Conservation (phyloP, 2,113 vertebrate genomes). For the Pteropus alecto region DNA sequence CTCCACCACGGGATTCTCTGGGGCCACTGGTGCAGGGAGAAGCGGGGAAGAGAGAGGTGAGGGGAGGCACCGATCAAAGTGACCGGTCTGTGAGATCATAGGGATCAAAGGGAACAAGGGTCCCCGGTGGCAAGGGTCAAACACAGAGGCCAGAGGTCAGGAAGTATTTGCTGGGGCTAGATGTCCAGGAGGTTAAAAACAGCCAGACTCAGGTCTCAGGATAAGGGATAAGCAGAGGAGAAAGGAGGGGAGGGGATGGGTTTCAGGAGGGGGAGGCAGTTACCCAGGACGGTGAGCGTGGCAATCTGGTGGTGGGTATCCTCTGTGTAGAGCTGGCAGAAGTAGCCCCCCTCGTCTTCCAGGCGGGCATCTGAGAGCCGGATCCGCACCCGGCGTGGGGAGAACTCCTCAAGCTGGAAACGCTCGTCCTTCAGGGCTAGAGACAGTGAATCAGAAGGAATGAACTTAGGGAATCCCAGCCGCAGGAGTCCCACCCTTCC, state of each 20-base stretch:
- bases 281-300: constrained; percentile 88
- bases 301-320: constrained; percentile 94
- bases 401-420: constrained; percentile 93
- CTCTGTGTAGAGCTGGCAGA: constrained; percentile 95
- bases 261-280: neutral
- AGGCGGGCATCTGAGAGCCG: constrained; percentile 90
- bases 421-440: constrained; percentile 93
- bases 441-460: neutral
- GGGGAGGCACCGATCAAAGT: neutral
- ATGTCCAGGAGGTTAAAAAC: neutral
- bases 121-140: neutral
- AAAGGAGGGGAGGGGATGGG: too few species aligned
- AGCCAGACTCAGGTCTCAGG: neutral
- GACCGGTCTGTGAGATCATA: neutral
- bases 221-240: neutral
- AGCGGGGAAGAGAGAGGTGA: neutral
- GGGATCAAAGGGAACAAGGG: neutral
- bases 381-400: constrained; percentile 88
- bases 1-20: constrained; percentile 89
- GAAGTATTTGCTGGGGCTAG: neutral
- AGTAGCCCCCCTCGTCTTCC: constrained; percentile 93
- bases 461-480: neutral
- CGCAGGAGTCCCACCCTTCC: neutral
- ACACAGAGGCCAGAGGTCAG: neutral
- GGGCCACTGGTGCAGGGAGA: constrained; percentile 80